phyloP scores from a whole-genome alignment of 2,797 vertebrate species.

The Rachycentron canadum region DNA sequence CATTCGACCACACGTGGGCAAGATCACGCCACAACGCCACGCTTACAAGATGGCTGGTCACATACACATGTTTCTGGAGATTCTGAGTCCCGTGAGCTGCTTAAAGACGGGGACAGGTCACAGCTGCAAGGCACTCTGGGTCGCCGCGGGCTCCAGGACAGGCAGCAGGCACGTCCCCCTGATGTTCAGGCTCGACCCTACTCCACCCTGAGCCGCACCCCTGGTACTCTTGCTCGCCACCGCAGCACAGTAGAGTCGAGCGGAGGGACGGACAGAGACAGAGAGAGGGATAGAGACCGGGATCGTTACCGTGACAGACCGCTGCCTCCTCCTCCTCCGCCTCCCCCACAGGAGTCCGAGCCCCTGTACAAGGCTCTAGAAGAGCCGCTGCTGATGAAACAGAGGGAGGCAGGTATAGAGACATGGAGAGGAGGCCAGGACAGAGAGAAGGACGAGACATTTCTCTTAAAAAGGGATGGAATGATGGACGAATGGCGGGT shows the following conservation, averaged over 20 bases:
- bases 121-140: slow-evolving; percentile 81
- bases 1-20: slow-evolving; percentile 65
- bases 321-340: slow-evolving; percentile 85
- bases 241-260: slow-evolving; percentile 63
- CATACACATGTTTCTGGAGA: slow-evolving; percentile 65
- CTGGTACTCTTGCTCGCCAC: slow-evolving; percentile 78
- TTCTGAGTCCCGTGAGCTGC: slow-evolving; percentile 68
- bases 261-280: slow-evolving; percentile 60
- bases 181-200: slow-evolving; percentile 81
- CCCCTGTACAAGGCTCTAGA: slow-evolving; percentile 94
- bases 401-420: slow-evolving; percentile 71
- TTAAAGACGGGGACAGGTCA: slow-evolving; percentile 80
- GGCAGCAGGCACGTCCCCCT: slow-evolving; percentile 74
- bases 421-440: slow-evolving; percentile 72
- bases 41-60: slow-evolving; percentile 79
- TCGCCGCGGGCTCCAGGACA: slow-evolving; percentile 77
- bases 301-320: slow-evolving; percentile 83
- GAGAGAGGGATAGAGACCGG: slow-evolving; percentile 73
- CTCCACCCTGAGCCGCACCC: slow-evolving; percentile 79
- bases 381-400: slow-evolving; percentile 84
- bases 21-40: slow-evolving; percentile 72
- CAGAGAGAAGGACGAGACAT: slow-evolving; percentile 75
- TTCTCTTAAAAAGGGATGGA: slow-evolving; percentile 76
- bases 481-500: slow-evolving; percentile 77
- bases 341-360: slow-evolving; percentile 86